Base-by-base conservation (phyloP, 2,888 invertebrate genomes). In the Linhomoeus sp. region DNA sequence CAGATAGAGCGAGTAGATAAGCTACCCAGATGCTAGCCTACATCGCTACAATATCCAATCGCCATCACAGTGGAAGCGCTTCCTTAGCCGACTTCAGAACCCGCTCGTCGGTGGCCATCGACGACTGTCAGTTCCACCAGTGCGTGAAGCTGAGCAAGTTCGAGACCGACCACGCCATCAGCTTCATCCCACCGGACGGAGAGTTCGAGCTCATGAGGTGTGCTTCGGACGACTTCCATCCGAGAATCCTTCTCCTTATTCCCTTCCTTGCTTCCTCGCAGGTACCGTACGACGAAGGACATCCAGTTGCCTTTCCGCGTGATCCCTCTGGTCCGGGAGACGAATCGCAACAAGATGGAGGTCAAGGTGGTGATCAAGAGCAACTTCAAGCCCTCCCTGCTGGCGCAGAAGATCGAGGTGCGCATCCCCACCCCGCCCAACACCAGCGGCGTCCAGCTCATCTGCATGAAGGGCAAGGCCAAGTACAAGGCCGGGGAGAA, bases 401-500 rank as follows among this genome's bases (percentile, higher is more conserved):
- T 97, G 22, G 94, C 94, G 0, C 97, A 99, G 71, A 97, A 99
- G 72, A 94, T 99, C 49, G 97, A 99, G 71, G 67, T 70, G 20
- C 86, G 90, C 67, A 94, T 99, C 57, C 97, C 97, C 2, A 97
- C 94, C 0, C 97, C 97, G 3, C 73, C 97, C 41, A 97, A 97
- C 67, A 99, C 97, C 0, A 90, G 90, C 45, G 94, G 97, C 0
- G 97, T 97, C 2, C 94, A 97, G 65, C 75, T 99, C 56, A 92
- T 99, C 61, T 99, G 97, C 63, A 76, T 97, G 65, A 99, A 97
- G 67, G 97, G 63, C 44, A 94, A 94, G 66, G 97, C 97, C 36
- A 97, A 97, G 67, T 99, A 99, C 68, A 99, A 99, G 72, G 87
- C 97, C 0, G 92, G 92, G 0, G 97, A 99, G 70, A 99, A 99